Conservation (phyloP, 2,888 invertebrate genomes). For the Helobdella robusta region DNA sequence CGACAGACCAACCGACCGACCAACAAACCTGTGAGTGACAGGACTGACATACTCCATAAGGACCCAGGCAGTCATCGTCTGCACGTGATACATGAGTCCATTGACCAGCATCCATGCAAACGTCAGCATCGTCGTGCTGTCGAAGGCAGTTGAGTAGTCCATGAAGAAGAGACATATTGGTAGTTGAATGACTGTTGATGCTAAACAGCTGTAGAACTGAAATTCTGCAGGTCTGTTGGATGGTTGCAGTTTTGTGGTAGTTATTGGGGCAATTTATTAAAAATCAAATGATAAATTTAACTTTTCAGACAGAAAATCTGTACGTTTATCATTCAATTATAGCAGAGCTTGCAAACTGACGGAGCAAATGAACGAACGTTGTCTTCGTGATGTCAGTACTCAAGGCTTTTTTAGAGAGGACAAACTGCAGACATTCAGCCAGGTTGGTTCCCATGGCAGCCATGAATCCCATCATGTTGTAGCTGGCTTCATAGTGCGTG, state of each 20-base stretch:
- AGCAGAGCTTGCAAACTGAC: too few species aligned
- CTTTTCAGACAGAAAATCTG: too few species aligned
- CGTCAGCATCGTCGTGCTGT: conserved; percentile 51
- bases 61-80: conserved; percentile 69
- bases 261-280: too few species aligned
- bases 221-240: conserved; percentile 62
- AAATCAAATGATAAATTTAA: too few species aligned
- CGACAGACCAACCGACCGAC: too few species aligned
- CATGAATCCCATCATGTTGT: conserved; percentile 62
- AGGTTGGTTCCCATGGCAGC: conserved; percentile 70
- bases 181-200: conserved; percentile 64
- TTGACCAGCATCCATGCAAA: conserved; percentile 59
- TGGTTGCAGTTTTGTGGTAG: background rate
- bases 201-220: conserved; percentile 68
- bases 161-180: conserved; percentile 62
- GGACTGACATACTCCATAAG: conserved; percentile 71
- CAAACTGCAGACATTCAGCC: conserved; percentile 69
- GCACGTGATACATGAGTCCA: conserved; percentile 68
- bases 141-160: conserved; percentile 53
- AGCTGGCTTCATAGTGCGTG: conserved; percentile 68
- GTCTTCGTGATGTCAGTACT: conserved; percentile 66
- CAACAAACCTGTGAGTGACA: conserved; percentile 58
- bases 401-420: conserved; percentile 67
- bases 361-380: too few species aligned
- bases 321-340: too few species aligned